These are phyloP conservation scores for Amphipyra tragopoginis DNA, from an alignment of 2,888 invertebrate species.

Conservation along the genomic window DNA sequence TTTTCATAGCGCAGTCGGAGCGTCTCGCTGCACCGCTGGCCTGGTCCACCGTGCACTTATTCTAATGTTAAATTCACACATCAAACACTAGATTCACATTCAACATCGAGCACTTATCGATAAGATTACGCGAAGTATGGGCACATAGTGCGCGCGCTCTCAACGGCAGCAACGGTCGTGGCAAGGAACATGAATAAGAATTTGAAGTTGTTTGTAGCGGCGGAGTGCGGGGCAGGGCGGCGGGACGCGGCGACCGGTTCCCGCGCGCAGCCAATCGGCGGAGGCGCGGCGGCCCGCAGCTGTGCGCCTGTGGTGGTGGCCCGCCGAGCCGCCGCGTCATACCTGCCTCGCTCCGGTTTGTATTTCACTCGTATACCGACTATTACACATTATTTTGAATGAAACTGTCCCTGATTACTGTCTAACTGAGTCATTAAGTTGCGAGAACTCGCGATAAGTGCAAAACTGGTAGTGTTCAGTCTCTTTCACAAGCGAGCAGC, in stretches of 20 bases:
- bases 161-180: conserved; percentile 87
- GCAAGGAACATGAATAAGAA: conserved; percentile 88
- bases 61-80: conserved; percentile 66
- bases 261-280: conserved; percentile 80
- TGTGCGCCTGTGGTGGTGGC: conserved; percentile 76
- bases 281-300: conserved; percentile 83
- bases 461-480: conserved; percentile 49
- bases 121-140: conserved; percentile 88
- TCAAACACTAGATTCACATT: conserved; percentile 72
- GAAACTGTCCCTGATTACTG: conserved; percentile 76
- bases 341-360: conserved; percentile 76
- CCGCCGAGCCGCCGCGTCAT: conserved; percentile 75
- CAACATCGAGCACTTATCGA: conserved; percentile 82
- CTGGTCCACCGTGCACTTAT: conserved; percentile 56
- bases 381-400: conserved; percentile 82
- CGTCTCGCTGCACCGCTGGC: conserved; percentile 55
- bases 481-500: conserved; percentile 52
- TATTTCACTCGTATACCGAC: conserved; percentile 77
- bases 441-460: conserved; percentile 63
- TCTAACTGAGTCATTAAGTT: conserved; percentile 73
- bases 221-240: conserved; percentile 65
- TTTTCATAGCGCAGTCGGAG: conserved; percentile 81
- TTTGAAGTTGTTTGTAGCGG: conserved; percentile 85
- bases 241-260: conserved; percentile 82
- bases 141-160: conserved; percentile 76